Base-by-base conservation (phyloP, 2,888 invertebrate genomes). In the Agriopis leucophaearia region DNA sequence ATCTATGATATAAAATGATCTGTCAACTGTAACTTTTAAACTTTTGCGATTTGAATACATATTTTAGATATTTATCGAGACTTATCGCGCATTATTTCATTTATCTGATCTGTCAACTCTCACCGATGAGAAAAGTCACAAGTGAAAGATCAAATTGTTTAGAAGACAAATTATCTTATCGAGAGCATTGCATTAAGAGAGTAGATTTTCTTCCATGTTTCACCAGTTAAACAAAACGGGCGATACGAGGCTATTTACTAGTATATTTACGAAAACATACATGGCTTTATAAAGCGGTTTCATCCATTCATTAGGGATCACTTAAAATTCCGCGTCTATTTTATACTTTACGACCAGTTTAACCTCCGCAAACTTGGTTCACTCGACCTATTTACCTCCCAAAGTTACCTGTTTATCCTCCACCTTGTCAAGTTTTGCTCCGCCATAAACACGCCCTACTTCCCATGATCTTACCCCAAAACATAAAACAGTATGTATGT, bases 361-460 rank as follows among this genome's bases (percentile, higher is more conserved):
- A 67, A 67, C 58, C 63, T 59, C 48, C 15, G 38, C 61, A 55
- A 64, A 68, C 55, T 68, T 59, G 55, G 52, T 50, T 64, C 59
- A 63, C 58, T 68, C 67, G 48, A 64, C 59, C 67, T 60, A 60
- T 68, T 52, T 63, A 59, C 63, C 64, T 64, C 47, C 51, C 16
- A 50, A 68, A 56, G 64, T 64, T 68, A 55, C 68, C 59, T 60
- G 64, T 60, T 64, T 64, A 68, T 55, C 48, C 54, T 45, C 50
- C 44, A 58, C 62, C 62, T 67, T 67, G 58, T 67, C 62, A 63
- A 67, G 67, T 68, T 67, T 60, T 64, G 59, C 50, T 68, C 15
- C 60, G 16, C 55, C 67, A 60, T 63, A 68, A 64, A 60, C 59
- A 59, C 27, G 67, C 15, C 64, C 60, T 59, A 68, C 38, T 68